These are phyloP conservation scores for Semicossyphus pulcher DNA, from an alignment of 2,113 vertebrate genomes.

Conservation along the genomic window DNA sequence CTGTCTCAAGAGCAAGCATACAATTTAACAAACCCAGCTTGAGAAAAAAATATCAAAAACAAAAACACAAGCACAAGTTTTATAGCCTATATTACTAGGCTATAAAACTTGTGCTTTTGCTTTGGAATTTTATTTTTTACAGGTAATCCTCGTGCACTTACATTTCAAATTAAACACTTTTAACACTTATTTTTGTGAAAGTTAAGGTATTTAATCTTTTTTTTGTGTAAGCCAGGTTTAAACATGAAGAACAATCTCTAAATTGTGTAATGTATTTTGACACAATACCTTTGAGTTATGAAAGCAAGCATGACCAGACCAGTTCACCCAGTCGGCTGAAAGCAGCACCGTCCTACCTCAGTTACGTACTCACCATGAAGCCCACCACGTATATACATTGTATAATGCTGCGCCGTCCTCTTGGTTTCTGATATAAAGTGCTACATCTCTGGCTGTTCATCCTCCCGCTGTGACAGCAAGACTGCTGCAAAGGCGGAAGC, in stretches of 20 bases:
- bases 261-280: background rate
- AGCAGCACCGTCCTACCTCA: background rate
- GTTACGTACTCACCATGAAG: conserved; percentile 83
- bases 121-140: too few relatives aligned
- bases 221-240: too few relatives aligned
- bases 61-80: too few relatives aligned
- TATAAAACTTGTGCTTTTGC: too few relatives aligned
- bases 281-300: background rate
- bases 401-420: conserved; percentile 71
- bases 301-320: background rate
- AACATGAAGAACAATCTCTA: background rate
- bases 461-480: conserved; percentile 65
- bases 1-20: too few relatives aligned
- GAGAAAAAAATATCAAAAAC: too few relatives aligned
- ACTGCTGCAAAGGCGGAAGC: conserved; percentile 67
- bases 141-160: too few relatives aligned
- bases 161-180: too few relatives aligned
- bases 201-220: too few relatives aligned
- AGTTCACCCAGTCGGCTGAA: background rate
- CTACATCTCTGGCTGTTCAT: conserved; percentile 79
- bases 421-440: conserved; percentile 55
- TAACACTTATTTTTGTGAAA: too few relatives aligned
- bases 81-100: too few relatives aligned
- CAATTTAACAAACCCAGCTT: too few relatives aligned
- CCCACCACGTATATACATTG: conserved; percentile 84